Evolutionary conservation across 2,888 invertebrate genomes (phyloP).

Genomic region (Clepsis dumicolana): DNA sequence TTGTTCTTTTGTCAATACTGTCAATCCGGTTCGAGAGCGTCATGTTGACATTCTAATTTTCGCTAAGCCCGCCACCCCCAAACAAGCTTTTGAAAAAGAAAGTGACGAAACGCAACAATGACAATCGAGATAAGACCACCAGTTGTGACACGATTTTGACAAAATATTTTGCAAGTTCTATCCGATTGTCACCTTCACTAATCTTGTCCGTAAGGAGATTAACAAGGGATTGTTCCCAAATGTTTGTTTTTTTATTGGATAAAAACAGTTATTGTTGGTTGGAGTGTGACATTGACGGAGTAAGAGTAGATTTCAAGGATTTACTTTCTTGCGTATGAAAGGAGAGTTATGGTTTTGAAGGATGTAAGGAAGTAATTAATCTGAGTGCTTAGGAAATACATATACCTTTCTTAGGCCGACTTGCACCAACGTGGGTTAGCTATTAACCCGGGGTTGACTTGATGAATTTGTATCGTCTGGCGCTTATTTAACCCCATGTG

Average conservation of each 20-base stretch:
- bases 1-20: constrained; percentile 51
- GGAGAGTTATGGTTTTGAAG: constrained; percentile 18
- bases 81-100: constrained; percentile 63
- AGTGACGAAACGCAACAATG: constrained; percentile 61
- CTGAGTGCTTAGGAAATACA: too few species aligned
- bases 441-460: too few species aligned
- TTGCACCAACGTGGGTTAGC: too few species aligned
- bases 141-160: constrained; percentile 76
- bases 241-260: constrained; percentile 52
- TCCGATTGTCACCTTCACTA: constrained; percentile 66
- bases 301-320: constrained; percentile 53
- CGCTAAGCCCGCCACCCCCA: constrained; percentile 60
- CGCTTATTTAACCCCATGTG: too few species aligned
- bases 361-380: background rate
- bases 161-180: constrained; percentile 76
- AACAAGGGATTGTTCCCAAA: constrained; percentile 47
- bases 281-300: constrained; percentile 41
- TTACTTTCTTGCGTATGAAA: constrained; percentile 38
- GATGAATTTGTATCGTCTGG: too few species aligned
- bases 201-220: constrained; percentile 63
- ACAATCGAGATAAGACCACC: constrained; percentile 73
- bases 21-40: constrained; percentile 62
- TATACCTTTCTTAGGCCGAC: too few species aligned
- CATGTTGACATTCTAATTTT: constrained; percentile 79
- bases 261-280: constrained; percentile 47